These are phyloP conservation scores for Aurelia sp. DNA, from an alignment of 30 jellyfish, hydroid and myxozoan species.

Conservation along the genomic window DNA sequence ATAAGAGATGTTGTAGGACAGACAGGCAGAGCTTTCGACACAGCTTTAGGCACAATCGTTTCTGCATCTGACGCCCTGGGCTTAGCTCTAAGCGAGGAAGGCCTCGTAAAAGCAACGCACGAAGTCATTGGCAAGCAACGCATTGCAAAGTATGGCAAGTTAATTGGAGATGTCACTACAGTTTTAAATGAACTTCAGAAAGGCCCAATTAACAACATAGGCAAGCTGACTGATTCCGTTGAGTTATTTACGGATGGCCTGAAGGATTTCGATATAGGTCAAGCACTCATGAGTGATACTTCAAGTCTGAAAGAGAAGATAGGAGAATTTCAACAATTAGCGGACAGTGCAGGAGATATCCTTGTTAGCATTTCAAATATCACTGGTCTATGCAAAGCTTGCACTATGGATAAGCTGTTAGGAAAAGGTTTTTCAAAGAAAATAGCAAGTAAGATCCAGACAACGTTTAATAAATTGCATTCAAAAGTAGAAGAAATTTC, in stretches of 20 bases:
- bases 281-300: constrained; percentile 82
- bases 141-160: constrained; percentile 32
- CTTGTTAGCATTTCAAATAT: constrained; percentile 51
- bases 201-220: constrained; percentile 84
- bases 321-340: constrained; percentile 85
- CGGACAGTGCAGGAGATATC: constrained; percentile 76
- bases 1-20: constrained; percentile 37
- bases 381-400: constrained; percentile 77
- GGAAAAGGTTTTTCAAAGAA: constrained; percentile 81
- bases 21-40: constrained; percentile 54
- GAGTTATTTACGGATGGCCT: constrained; percentile 80
- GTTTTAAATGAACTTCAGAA: constrained; percentile 56
- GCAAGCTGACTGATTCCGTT: constrained; percentile 91
- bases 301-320: constrained; percentile 73
- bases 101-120: constrained; percentile 47
- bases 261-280: constrained; percentile 70
- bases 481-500: constrained; percentile 36
- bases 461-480: constrained; percentile 58
- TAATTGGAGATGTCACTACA: constrained; percentile 10
- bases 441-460: constrained; percentile 47
- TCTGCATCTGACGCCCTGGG: constrained; percentile 70
- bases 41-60: constrained; percentile 40
- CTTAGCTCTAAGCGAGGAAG: constrained; percentile 60
- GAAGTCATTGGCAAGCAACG: constrained; percentile 62
- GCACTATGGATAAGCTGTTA: constrained; percentile 60